phyloP scores from a whole-genome alignment of 2,888 invertebrate species.

The Netelia fuscicornis region DNA sequence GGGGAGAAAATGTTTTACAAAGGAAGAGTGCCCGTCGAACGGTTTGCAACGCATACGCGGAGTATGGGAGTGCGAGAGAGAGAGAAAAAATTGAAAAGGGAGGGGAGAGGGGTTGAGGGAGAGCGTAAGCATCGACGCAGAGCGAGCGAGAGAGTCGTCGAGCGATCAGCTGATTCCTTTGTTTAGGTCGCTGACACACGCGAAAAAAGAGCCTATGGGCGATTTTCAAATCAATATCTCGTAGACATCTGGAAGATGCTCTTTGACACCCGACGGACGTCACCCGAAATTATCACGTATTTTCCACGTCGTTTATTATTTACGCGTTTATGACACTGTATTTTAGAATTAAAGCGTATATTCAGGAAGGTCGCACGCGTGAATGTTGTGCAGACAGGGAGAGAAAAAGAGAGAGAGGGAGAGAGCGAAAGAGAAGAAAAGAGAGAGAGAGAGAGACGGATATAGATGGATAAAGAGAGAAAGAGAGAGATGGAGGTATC shows the following conservation, averaged over 20 bases:
- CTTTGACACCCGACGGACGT: neutral
- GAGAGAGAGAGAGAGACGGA: conserved; percentile 17
- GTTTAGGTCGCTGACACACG: conserved; percentile 88
- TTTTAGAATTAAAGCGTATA: conserved; percentile 49
- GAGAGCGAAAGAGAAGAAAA: conserved; percentile 19
- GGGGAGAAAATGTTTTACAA: conserved; percentile 17
- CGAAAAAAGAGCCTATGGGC: conserved; percentile 78
- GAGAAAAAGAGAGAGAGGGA: neutral
- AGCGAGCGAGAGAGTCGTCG: conserved; percentile 59
- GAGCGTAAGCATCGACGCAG: conserved; percentile 24
- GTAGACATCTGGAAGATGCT: conserved; percentile 69
- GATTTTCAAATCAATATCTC: conserved; percentile 80
- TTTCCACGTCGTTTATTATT: neutral
- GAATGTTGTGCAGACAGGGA: conserved; percentile 3
- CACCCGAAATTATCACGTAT: neutral
- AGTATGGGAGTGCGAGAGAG: conserved; percentile 42
- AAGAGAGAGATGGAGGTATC: conserved; percentile 12
- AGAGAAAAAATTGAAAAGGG: conserved; percentile 25
- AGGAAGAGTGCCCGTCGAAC: neutral
- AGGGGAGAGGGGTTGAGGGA: neutral
- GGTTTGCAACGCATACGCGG: neutral
- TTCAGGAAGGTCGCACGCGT: conserved; percentile 58
- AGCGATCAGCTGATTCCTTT: conserved; percentile 93
- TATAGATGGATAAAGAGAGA: conserved; percentile 11
- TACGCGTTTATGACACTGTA: neutral